Evolutionary conservation across 1,140 invertebrate genomes (phyloP).

Genomic region (Daktulosphaira vitifoliae): DNA sequence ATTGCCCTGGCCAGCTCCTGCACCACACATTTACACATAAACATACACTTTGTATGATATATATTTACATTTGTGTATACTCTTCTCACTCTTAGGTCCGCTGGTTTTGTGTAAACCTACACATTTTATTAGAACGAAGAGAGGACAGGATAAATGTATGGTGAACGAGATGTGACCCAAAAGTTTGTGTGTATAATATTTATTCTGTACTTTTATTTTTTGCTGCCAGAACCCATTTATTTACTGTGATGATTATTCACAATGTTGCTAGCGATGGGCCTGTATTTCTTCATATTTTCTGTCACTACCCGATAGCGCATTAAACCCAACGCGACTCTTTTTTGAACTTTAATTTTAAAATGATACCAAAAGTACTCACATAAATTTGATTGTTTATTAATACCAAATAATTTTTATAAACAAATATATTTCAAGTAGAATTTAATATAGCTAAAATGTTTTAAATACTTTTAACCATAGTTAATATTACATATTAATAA

Average conservation of each 20-base stretch:
- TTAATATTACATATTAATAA: no score
- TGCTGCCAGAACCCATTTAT: conserved; percentile 2
- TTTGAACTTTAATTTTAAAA: no score
- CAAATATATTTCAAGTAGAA: no score
- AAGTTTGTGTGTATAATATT: conserved; percentile 9
- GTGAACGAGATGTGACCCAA: conserved; percentile 23
- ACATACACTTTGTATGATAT: no score
- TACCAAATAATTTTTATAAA: no score
- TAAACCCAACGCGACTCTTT: background rate
- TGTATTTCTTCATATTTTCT: conserved; percentile 7
- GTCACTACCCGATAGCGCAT: background rate
- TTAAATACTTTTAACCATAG: no score
- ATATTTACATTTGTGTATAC: no score
- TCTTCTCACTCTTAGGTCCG: background rate
- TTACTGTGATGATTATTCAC: conserved; percentile 24
- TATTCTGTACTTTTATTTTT: background rate
- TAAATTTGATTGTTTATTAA: no score
- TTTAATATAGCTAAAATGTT: no score
- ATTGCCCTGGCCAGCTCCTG: conserved; percentile 2
- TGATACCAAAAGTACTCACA: no score
- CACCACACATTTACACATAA: background rate
- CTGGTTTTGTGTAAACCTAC: conserved; percentile 19
- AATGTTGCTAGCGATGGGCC: conserved; percentile 15
- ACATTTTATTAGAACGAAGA: conserved; percentile 11
- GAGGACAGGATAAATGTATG: background rate